Conservation (phyloP, 2,797 vertebrate species). For the Acridotheres tristis region DNA sequence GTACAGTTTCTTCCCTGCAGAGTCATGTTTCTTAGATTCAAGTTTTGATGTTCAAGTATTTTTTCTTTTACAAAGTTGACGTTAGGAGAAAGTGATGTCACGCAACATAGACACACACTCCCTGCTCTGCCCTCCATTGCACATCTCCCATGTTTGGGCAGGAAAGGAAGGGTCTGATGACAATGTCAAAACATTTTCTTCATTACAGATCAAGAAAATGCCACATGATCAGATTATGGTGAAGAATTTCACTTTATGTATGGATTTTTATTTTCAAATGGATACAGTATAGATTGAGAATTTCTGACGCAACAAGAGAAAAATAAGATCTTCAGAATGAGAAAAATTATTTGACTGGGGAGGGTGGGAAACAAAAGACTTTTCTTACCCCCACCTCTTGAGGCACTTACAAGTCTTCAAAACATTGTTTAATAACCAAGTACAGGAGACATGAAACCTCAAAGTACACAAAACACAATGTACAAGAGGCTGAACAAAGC, state of each 20-base stretch:
- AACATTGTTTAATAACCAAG: not conserved
- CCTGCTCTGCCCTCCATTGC: not conserved
- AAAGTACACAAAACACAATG: not conserved
- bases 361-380: not conserved
- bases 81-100: not conserved
- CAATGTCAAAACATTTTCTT: slow-evolving; percentile 17
- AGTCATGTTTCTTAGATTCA: not conserved
- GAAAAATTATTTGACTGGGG: not conserved
- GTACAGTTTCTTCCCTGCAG: not conserved
- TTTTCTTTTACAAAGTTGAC: not conserved
- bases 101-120: not conserved
- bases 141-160: not conserved
- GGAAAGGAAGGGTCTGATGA: not conserved
- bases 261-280: slow-evolving; percentile 27
- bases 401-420: not conserved
- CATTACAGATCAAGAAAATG: not conserved
- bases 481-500: not conserved
- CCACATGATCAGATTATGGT: not conserved
- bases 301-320: not conserved
- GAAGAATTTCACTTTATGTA: not conserved
- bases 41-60: not conserved
- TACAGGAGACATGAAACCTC: not conserved
- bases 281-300: not conserved
- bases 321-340: not conserved
- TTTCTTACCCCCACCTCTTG: not conserved